Evolutionary conservation across 2,888 invertebrate species (phyloP).

Genomic region (Tipula helvola): DNA sequence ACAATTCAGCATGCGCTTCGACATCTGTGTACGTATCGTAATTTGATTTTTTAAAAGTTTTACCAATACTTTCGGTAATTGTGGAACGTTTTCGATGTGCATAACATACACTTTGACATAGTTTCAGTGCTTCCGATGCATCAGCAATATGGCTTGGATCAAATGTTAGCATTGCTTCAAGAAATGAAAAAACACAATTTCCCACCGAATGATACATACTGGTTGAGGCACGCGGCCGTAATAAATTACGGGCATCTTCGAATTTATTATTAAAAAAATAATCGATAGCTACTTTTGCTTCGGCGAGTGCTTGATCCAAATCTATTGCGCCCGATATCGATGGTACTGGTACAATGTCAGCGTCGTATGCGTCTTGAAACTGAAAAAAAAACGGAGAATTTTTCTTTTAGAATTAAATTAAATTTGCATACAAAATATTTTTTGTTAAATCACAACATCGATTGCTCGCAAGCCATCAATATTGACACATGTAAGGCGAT

Average conservation of each 20-base stretch:
- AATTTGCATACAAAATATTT: too few relatives aligned
- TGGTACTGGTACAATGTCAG: neutral
- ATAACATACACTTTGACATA: conserved; percentile 67
- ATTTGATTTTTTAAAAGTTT: conserved; percentile 59
- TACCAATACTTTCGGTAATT: conserved; percentile 68
- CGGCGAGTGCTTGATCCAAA: conserved; percentile 46
- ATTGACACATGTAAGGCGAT: too few relatives aligned
- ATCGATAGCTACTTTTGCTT: conserved; percentile 68
- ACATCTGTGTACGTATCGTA: conserved; percentile 63
- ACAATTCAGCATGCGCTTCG: conserved; percentile 90
- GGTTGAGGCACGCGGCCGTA: conserved; percentile 66
- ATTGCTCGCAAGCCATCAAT: too few relatives aligned
- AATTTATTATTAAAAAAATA: conserved; percentile 90
- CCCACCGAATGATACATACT: conserved; percentile 92
- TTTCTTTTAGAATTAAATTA: too few relatives aligned
- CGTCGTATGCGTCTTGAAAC: conserved; percentile 6
- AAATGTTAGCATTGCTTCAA: conserved; percentile 88
- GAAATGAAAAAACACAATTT: conserved; percentile 72
- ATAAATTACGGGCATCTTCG: conserved; percentile 60
- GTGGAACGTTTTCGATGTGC: conserved; percentile 39
- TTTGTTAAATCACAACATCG: too few relatives aligned
- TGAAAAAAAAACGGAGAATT: neutral
- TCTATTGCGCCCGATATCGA: conserved; percentile 21
- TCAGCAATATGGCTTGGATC: conserved; percentile 64
- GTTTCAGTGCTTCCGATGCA: conserved; percentile 64